Evolutionary conservation across 2,113 vertebrate genomes (phyloP), one percentile per base, ranked within the genome.

Genomic region (Corythoichthys haematopterus): DNA sequence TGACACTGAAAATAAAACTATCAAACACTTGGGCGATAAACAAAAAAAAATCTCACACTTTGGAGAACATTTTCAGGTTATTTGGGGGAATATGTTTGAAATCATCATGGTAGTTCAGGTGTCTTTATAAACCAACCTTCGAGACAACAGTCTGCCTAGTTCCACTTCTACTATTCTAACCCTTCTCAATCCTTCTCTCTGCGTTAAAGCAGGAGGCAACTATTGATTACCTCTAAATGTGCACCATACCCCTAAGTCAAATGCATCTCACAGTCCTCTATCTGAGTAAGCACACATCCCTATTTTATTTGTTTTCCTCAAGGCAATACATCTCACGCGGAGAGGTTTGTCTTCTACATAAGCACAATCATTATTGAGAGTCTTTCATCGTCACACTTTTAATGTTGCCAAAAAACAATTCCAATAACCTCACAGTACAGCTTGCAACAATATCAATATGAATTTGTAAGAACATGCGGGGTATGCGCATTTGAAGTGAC

Each of bases 141-240:
- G 53, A 57, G 82, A 69, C 51, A 35, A 52, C 61, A 69, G 74
- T 82, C 65, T 57, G 48, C 57, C 68, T 51, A 33, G 50, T 69
- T 80, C 60, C 66, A 71, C 67, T 80, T 74, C 73, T 67, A 82
- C 61, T 62, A 79, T 69, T 64, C 63, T 71, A 58, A 46, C 36
- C 66, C 66, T 61, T 64, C 43, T 56, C 10, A 20, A 1, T 3
- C 20, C 20, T 55, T 33, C 55, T 57, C 61, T 70, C 60, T 8
- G 50, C 64, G 72, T 79, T 74, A 77, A 79, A 79, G 73, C 70
- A 71, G 74, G 48, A 77, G 81, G 72, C 72, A 78, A 60, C 74
- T 85, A 89, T 87, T 67, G 85, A 89, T 84, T 83, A 75, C 63
- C 65, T 62, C 66, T 55, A 72, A 67, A 53, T 77, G 74, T 73